A percentile compares a stretch with the other conserved stretches of the same genome.
phyloP scores from a whole-genome alignment of 2,888 invertebrate genomes.

The Chaetogeoica ovagalla region DNA sequence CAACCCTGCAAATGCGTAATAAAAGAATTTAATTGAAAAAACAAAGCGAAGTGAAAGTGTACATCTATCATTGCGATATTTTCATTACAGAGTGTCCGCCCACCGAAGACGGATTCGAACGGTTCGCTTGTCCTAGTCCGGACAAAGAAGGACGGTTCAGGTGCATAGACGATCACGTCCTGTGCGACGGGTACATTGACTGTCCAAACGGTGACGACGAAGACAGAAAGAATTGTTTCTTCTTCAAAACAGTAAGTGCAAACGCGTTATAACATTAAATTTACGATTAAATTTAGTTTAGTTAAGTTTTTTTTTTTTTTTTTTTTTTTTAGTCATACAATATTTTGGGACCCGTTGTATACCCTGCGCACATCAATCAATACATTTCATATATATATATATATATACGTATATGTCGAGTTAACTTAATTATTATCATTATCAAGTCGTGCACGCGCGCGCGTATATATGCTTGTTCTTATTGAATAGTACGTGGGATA shows the following conservation, averaged over 20 bases:
- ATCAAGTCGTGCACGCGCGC: neutral
- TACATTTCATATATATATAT: no score
- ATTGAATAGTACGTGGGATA: neutral
- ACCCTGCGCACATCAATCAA: neutral
- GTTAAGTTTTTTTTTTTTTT: no score
- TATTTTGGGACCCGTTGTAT: neutral
- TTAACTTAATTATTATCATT: neutral
- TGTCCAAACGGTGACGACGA: constrained; percentile 92
- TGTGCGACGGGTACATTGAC: constrained; percentile 93
- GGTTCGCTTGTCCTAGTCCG: constrained; percentile 90
- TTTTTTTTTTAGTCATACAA: neutral
- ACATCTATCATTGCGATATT: neutral
- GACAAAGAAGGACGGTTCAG: constrained; percentile 89
- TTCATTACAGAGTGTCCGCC: constrained; percentile 77
- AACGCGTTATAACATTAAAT: no score
- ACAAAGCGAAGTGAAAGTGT: neutral
- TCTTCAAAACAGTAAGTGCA: constrained; percentile 87
- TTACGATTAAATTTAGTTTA: no score
- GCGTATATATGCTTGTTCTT: neutral
- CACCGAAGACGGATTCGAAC: constrained; percentile 90
- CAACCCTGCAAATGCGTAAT: neutral
- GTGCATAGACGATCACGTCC: constrained; percentile 92
- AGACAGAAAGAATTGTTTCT: constrained; percentile 91
- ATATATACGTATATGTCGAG: no score
- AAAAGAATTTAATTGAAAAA: neutral